Evolutionary conservation across 2,113 vertebrate species (phyloP), one percentile per base, ranked within the genome.

Genomic region (Merops nubicus): DNA sequence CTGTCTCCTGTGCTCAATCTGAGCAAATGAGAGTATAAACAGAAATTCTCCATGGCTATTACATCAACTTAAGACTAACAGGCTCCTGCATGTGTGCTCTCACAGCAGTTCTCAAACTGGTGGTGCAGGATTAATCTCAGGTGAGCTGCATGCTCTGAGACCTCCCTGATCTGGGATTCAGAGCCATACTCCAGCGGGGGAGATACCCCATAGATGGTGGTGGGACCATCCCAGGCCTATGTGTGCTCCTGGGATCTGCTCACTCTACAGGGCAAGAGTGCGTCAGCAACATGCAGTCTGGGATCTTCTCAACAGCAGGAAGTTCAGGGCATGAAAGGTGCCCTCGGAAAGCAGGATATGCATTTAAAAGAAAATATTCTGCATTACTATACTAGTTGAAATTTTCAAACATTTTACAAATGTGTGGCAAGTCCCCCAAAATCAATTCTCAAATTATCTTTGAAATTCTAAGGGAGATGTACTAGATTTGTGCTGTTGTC

Each of bases 131-230:
- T 56, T 40, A 65, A 79, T 40, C 48, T 81, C 68, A 73, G 67
- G 40, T 67, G 11, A 48, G 17, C 12, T 23, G 33, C 29, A 17
- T 53, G 36, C 36, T 62, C 73, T 0, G 1, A 64, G n/a, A 76
- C 17, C 11, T 48, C n/a, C 23, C 26, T 4, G 3, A 34, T 77
- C 63, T n/a, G 22, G 38, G 15, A 59, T 12, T 47, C 22, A 56
- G 53, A 85, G 70, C 11, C 3, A 15, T 40, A 54, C 13, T 70
- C 43, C 1, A 0, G 54, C 15, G 34, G 15, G 69, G 18, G 9
- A 53, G n/a, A 60, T 53, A n/a, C 31, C 31, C 5, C 0, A 0
- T 15, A 31, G 25, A 57, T 9, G 15, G 48, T 26, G 53, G 20
- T 53, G 20, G 51, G 29, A 72, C 42, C 38, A 36, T 17, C 19